Evolutionary conservation across 2,113 vertebrate species (phyloP), one percentile per base, ranked within the genome.

Genomic region (Columba livia): DNA sequence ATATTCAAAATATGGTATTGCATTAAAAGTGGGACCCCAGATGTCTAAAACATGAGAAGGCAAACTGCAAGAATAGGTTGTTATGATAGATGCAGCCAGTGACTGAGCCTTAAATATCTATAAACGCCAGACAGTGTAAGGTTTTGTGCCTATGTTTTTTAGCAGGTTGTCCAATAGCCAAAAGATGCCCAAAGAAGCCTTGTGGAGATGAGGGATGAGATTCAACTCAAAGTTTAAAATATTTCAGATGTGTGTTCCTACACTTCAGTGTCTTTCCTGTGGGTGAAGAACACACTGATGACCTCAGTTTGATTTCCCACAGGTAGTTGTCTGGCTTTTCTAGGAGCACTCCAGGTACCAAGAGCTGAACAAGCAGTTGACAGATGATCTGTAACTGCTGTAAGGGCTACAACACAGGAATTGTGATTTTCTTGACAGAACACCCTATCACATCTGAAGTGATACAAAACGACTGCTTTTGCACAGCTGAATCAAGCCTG

Each of bases 41-140:
- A 31, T 15, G 6, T 47, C 40, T 56, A 32, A 74, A 79, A 57
- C 7, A 6, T 17, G 10, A 62, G 9, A 66, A 88, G 4, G 2
- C 1, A 24, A 50, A 12, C 29, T 9, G 7, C 15, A 85, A 28
- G 6, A 32, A 51, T 5, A 32, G 2, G 8, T 5, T n/a, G 2
- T 13, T 78, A 40, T 3, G 0, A 0, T 0, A 58, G 13, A 66
- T 34, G 3, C 11, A 66, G 10, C 1, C 57, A 60, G 28, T 28
- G 25, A 8, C 21, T 11, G 17, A 51, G 20, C 47, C 21, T 53
- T 26, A 62, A 79, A 62, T 17, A 26, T 3, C 14, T 50, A 10
- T 5, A 40, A n/a, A 60, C 16, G 7, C 2, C 28, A 3, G 4
- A 9, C 5, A 21, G 15, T 19, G 4, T 10, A 31, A 31, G 4